phyloP scores from a whole-genome alignment of 2,888 invertebrate species.

The Girardia tigrina region DNA sequence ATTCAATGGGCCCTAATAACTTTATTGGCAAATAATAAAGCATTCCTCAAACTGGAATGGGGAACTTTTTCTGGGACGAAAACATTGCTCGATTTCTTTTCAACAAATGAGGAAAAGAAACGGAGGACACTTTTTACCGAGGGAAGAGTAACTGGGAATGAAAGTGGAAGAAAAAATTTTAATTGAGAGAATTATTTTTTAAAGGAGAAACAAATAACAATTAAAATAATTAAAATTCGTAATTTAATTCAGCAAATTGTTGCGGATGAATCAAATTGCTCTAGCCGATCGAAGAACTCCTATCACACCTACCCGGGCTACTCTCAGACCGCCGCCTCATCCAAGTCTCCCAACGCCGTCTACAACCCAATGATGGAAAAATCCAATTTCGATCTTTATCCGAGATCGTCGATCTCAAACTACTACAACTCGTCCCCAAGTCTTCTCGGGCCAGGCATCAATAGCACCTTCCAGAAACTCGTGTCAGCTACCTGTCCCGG shows the following conservation, averaged over 20 bases:
- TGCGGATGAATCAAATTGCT: not conserved
- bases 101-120: too few relatives aligned
- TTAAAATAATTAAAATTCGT: not conserved
- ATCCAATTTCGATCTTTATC: not conserved
- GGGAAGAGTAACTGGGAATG: too few relatives aligned
- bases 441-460: not conserved
- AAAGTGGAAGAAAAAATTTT: too few relatives aligned
- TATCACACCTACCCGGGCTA: not conserved
- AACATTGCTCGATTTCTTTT: too few relatives aligned
- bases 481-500: slow-evolving; percentile 11
- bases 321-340: not conserved
- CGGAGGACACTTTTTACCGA: too few relatives aligned
- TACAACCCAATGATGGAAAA: slow-evolving; percentile 18
- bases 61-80: too few relatives aligned
- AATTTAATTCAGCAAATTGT: not conserved
- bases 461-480: not conserved
- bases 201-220: too few relatives aligned
- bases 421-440: not conserved
- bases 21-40: too few relatives aligned
- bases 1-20: too few relatives aligned
- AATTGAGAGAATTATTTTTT: too few relatives aligned
- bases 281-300: not conserved
- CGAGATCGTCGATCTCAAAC: not conserved
- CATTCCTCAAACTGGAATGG: too few relatives aligned
- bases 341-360: not conserved